Percentiles rank a stretch among this genome's conserved stretches.
These are phyloP conservation scores for Corythornis cristatus DNA, from an alignment of 2,113 vertebrate species.

Conservation along the genomic window DNA sequence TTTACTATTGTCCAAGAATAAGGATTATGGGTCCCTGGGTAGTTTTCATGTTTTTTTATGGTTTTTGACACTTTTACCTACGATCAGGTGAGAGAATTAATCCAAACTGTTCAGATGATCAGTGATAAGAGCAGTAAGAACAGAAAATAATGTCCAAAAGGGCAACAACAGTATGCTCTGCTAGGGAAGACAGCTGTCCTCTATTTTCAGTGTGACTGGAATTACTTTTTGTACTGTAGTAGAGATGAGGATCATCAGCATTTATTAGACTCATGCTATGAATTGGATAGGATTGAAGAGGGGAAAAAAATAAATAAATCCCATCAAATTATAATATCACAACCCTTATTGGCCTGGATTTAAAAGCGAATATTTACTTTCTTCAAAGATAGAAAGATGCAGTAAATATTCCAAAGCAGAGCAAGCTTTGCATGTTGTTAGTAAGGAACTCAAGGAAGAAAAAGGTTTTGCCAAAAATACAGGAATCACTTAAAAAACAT, in stretches of 20 bases:
- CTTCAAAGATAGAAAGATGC: no score
- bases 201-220: background rate
- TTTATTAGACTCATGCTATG: background rate
- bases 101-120: background rate
- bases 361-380: background rate
- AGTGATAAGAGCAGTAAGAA: background rate
- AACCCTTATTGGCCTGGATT: background rate
- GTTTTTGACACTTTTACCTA: background rate
- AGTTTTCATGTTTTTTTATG: background rate
- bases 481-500: background rate
- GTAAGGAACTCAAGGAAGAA: background rate
- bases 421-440: background rate
- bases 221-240: background rate
- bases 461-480: background rate
- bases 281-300: background rate
- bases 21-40: no score
- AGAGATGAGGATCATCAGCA: background rate
- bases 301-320: background rate
- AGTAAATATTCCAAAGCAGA: background rate
- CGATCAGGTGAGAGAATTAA: background rate
- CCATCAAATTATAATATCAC: background rate
- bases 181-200: background rate
- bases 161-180: accelerated
- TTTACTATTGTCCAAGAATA: background rate
- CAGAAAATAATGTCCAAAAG: background rate